Evolutionary conservation across 2,888 invertebrate genomes (phyloP), one percentile per base, ranked within the genome.

Genomic region (Ectemnius continuus): DNA sequence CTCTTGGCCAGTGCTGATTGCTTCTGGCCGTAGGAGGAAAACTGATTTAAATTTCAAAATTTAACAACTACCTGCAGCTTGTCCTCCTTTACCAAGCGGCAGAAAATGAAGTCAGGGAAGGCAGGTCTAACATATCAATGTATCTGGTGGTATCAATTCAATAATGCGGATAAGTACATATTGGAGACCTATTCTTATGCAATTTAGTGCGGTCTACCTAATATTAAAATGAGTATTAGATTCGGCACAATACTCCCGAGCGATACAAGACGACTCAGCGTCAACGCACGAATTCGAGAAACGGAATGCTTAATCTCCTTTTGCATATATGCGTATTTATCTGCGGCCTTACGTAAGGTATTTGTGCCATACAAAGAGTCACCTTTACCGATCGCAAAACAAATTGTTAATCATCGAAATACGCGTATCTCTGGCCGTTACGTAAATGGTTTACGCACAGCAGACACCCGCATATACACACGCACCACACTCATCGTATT

Each of bases 341-440:
- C 89, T 88, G 85, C 76, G 78, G 78, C 81, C 85, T 91, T 90
- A 90, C 84, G 86, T 91, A 91, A 90, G 89, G 80, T 90, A 89
- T 90, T 90, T 89, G 88, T 90, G 88, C 82, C 86, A 85, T 81
- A 86, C 83, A 86, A 87, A 88, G 89, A 90, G 90, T 90, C 90
- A 90, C 89, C 89, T 90, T 89, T 88, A 84, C 84, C 87, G 87
- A 90, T 89, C 88, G 87, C 88, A 88, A 88, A 89, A 89, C 88
- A 89, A 89, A 90, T 90, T 89, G 88, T 89, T 90, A 89, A 90
- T 90, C 89, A 87, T 89, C 89, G 88, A 90, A 90, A 89, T 86
- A 86, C 85, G 87, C 36, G 85, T 87, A 86, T 88, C 87, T 88
- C 86, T 78, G 76, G 74, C 68, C 76, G 85, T 89, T 89, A 89